phyloP scores from a whole-genome alignment of 2,113 vertebrate genomes.

The Cromileptes altivelis region DNA sequence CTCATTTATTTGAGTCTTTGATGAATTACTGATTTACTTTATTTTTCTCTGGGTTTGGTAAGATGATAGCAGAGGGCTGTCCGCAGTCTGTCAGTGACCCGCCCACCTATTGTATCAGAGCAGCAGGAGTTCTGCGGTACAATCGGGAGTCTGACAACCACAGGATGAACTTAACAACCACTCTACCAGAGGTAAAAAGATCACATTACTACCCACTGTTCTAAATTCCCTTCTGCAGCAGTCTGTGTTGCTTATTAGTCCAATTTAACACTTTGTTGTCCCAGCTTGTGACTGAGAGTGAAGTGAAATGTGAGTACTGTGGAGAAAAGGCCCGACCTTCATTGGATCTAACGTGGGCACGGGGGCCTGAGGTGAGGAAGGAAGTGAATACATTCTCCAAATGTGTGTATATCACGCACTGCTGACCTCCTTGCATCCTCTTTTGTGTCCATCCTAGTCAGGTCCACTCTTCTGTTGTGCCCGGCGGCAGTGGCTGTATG shows the following conservation, averaged over 20 bases:
- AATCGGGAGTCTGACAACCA: constrained; percentile 62
- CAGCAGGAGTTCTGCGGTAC: constrained; percentile 71
- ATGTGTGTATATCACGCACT: neutral
- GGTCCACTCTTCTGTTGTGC: constrained; percentile 70
- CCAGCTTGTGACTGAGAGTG: constrained; percentile 7
- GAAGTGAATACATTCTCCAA: neutral
- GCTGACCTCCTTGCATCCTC: neutral
- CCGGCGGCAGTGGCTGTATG: constrained; percentile 56
- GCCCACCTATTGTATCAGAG: constrained; percentile 31
- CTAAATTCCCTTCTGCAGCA: neutral
- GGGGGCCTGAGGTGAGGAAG: constrained; percentile 59
- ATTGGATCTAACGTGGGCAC: constrained; percentile 41
- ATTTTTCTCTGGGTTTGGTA: constrained; percentile 16
- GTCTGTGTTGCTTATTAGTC: neutral
- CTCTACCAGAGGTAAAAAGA: constrained; percentile 40
- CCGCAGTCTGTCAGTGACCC: constrained; percentile 10
- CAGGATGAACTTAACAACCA: constrained; percentile 16
- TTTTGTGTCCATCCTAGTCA: constrained; percentile 13
- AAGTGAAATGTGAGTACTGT: constrained; percentile 75
- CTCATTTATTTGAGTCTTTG: neutral
- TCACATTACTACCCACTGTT: neutral
- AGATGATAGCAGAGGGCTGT: constrained; percentile 22
- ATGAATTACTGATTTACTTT: neutral
- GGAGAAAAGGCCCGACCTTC: constrained; percentile 55
- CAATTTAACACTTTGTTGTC: constrained; percentile 3